These are phyloP conservation scores for Abramis brama DNA, from an alignment of 2,113 vertebrate genomes.

Conservation along the genomic window DNA sequence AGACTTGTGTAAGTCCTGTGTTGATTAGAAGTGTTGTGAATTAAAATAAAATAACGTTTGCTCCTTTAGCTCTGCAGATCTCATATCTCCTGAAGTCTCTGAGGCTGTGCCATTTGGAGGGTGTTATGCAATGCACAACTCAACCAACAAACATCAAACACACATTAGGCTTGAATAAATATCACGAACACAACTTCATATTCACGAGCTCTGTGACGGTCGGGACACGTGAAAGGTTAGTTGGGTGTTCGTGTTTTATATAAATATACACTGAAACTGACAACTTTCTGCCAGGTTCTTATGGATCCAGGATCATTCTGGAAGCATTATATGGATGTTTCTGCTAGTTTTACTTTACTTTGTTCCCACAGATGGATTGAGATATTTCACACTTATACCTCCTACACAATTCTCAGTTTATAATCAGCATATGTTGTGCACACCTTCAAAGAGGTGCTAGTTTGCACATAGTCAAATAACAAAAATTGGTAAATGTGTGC, in stretches of 20 bases:
- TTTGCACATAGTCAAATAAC: slow-evolving; percentile 5
- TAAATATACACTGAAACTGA: background rate
- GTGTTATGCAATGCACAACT: background rate
- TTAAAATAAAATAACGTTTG: background rate
- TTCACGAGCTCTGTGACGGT: background rate
- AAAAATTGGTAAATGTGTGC: background rate
- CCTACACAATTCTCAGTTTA: slow-evolving; percentile 31
- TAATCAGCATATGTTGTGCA: slow-evolving; percentile 36
- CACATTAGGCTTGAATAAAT: slow-evolving; percentile 17
- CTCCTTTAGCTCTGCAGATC: background rate
- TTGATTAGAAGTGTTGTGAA: background rate
- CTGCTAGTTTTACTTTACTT: background rate
- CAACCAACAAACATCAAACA: background rate
- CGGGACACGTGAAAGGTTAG: background rate
- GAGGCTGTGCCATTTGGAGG: slow-evolving; percentile 24
- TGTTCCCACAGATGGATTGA: slow-evolving; percentile 13
- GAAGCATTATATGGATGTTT: background rate
- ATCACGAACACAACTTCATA: background rate
- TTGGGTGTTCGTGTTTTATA: background rate
- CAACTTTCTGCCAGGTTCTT: background rate
- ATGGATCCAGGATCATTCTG: background rate
- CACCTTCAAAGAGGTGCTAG: slow-evolving; percentile 25
- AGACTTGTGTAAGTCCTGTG: background rate
- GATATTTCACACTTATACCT: slow-evolving; percentile 26
- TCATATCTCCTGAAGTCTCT: slow-evolving; percentile 9